Percentiles rank a stretch among this genome's conserved stretches.
Evolutionary conservation across 2,888 invertebrate species (phyloP).

Genomic region (Halictus quadricinctus): DNA sequence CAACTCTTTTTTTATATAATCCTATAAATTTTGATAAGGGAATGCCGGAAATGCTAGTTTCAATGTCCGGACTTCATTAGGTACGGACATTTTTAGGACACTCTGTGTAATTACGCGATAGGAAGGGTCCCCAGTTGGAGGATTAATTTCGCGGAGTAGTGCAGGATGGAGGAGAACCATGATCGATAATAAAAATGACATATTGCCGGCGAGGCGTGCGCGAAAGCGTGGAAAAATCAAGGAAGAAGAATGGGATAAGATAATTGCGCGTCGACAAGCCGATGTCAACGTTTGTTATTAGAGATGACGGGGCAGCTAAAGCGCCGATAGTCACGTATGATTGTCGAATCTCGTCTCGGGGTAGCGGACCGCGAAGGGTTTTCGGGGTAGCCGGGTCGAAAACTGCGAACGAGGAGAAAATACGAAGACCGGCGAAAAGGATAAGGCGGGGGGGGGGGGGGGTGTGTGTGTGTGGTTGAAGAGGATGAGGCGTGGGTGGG

Average conservation of each 20-base stretch:
- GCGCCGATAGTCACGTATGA: conserved; percentile 70
- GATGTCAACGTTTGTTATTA: conserved; percentile 6
- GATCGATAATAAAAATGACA: background rate
- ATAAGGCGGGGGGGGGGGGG: conserved; percentile 11
- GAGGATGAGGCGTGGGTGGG: background rate
- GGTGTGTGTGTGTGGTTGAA: background rate
- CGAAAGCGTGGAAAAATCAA: background rate
- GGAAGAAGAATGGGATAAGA: background rate
- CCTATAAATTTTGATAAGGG: too few relatives aligned
- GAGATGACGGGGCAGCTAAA: conserved; percentile 4
- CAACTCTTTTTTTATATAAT: too few relatives aligned
- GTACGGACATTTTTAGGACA: too few relatives aligned
- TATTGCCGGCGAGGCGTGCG: background rate
- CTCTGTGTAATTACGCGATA: too few relatives aligned
- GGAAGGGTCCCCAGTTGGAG: too few relatives aligned
- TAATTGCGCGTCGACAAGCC: background rate
- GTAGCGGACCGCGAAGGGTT: conserved; percentile 40
- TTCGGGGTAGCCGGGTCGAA: conserved; percentile 42
- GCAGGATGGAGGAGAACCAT: background rate
- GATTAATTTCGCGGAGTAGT: background rate
- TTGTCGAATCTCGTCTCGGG: conserved; percentile 73
- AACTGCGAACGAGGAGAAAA: conserved; percentile 69
- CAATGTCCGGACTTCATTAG: too few relatives aligned
- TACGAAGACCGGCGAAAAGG: conserved; percentile 54
- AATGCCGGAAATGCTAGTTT: too few relatives aligned